A percentile compares a stretch with the other conserved stretches of the same genome.
Conservation (phyloP, 2,113 vertebrate species). For the Anhinga rufa region DNA sequence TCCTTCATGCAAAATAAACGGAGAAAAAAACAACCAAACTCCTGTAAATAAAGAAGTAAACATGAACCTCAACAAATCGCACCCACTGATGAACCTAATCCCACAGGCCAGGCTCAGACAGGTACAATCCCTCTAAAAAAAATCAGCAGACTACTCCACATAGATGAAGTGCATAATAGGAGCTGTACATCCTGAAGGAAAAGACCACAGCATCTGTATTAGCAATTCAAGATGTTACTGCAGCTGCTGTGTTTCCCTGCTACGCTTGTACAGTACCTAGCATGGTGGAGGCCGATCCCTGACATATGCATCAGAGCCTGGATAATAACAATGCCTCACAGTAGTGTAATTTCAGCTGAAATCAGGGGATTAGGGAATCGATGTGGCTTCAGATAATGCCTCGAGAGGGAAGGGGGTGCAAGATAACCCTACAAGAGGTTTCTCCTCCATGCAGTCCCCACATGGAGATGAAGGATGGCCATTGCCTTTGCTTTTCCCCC, state of each 20-base stretch:
- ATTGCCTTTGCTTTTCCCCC: background rate
- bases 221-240: background rate
- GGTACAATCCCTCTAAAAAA: background rate
- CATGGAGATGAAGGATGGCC: background rate
- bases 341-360: background rate
- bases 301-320: fast-evolving
- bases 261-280: background rate
- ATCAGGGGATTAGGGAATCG: background rate
- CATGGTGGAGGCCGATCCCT: fast-evolving
- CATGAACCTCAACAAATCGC: background rate
- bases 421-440: background rate
- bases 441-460: background rate
- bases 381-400: background rate
- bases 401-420: fast-evolving
- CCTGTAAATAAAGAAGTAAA: background rate
- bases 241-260: background rate
- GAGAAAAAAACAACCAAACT: background rate
- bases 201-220: background rate
- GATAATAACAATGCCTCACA: background rate
- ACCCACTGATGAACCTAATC: background rate
- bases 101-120: background rate
- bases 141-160: fast-evolving
- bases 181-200: background rate
- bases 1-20: background rate
- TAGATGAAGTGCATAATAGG: background rate